Evolutionary conservation across 2,888 invertebrate genomes (phyloP).

Genomic region (Conistra vaccinii): DNA sequence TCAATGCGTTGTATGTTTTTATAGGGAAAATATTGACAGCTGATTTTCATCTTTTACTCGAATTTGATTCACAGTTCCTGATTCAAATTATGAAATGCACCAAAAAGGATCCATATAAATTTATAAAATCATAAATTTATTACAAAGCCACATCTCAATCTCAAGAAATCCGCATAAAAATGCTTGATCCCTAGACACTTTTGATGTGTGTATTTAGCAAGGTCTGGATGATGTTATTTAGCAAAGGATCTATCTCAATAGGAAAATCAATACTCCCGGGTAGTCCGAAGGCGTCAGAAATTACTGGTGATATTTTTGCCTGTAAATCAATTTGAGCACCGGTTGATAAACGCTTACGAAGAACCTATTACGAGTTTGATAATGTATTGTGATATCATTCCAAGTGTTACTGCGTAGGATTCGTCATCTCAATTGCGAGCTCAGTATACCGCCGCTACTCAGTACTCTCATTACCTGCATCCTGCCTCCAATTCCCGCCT

Average conservation of each 20-base stretch:
- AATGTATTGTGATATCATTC: constrained; percentile 47
- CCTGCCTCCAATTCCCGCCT: constrained; percentile 79
- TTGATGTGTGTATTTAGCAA: too few species aligned
- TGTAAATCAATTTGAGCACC: constrained; percentile 18
- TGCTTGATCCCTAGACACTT: too few species aligned
- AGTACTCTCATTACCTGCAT: constrained; percentile 80
- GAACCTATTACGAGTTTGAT: constrained; percentile 39
- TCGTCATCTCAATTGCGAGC: constrained; percentile 67
- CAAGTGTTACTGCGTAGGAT: constrained; percentile 63
- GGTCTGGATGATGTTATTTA: too few species aligned
- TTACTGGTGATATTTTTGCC: constrained; percentile 5
- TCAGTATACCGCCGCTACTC: constrained; percentile 61
- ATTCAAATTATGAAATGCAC: too few species aligned
- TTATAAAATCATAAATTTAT: too few species aligned
- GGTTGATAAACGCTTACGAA: constrained; percentile 40
- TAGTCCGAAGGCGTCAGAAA: constrained; percentile 4
- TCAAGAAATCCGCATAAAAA: too few species aligned
- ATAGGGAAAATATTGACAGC: too few species aligned
- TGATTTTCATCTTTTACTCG: too few species aligned
- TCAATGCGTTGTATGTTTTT: too few species aligned
- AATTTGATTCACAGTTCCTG: too few species aligned
- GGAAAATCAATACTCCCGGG: not conserved
- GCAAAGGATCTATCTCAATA: not conserved
- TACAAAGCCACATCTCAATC: too few species aligned
- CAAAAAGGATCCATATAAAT: too few species aligned